Conservation (phyloP, 2,888 invertebrate species). For the Syrista parreyssii region DNA sequence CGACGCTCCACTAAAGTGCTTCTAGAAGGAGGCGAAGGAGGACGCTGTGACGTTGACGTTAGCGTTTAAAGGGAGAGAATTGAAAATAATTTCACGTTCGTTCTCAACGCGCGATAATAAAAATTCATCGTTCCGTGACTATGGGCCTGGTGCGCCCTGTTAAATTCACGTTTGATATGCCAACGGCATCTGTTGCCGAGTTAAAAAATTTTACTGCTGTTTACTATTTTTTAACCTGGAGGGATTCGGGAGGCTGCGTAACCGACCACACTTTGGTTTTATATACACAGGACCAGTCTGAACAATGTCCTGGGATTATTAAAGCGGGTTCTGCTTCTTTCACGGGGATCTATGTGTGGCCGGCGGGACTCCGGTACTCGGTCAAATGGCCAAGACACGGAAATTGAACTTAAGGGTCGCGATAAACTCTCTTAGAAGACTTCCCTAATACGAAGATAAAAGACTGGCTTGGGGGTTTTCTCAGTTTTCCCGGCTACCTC, state of each 20-base stretch:
- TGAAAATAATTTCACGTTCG: slow-evolving; percentile 6
- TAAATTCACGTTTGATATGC: slow-evolving; percentile 5
- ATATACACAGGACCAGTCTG: not conserved
- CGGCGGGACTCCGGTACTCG: not conserved
- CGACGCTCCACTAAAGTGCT: not conserved
- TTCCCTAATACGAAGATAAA: slow-evolving; percentile 49
- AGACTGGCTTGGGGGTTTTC: not conserved
- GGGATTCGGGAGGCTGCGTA: not conserved
- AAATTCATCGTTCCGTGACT: slow-evolving; percentile 32
- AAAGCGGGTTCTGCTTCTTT: not conserved
- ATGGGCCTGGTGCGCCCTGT: not conserved
- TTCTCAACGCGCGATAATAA: slow-evolving; percentile 30
- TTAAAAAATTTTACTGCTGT: slow-evolving; percentile 28
- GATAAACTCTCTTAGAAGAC: slow-evolving; percentile 43
- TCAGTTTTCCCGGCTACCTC: not conserved
- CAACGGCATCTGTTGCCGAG: slow-evolving; percentile 34
- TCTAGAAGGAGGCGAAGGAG: not conserved
- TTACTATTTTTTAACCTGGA: slow-evolving; percentile 27
- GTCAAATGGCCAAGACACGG: slow-evolving; percentile 14
- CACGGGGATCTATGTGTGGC: not conserved
- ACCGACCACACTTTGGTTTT: not conserved
- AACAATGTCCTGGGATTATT: not conserved
- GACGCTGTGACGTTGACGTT: not conserved
- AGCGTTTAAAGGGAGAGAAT: not conserved
- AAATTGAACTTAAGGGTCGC: slow-evolving; percentile 41